Conservation (phyloP, 2,888 invertebrate genomes). For the Elmis aenea region DNA sequence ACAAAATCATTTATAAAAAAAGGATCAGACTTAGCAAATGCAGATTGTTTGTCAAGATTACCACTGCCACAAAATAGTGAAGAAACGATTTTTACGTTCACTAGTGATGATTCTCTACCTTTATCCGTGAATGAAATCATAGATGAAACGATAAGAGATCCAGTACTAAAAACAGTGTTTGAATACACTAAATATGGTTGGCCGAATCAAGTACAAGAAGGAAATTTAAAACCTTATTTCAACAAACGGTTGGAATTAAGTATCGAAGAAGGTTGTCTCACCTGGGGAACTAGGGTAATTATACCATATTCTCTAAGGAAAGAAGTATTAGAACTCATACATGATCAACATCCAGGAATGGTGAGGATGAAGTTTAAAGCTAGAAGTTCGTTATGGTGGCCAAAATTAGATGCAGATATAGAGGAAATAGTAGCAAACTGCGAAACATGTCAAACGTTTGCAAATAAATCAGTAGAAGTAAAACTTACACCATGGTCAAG, state of each 20-base stretch:
- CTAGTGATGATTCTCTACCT: too few relatives aligned
- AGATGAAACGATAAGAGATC: too few relatives aligned
- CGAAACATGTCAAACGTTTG: conserved; percentile 4
- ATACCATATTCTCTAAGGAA: conserved; percentile 6
- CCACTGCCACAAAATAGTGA: too few relatives aligned
- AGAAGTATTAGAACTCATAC: conserved; percentile 2
- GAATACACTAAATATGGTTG: too few relatives aligned
- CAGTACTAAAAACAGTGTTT: too few relatives aligned
- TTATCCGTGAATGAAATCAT: too few relatives aligned
- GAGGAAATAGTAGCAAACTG: conserved; percentile 7
- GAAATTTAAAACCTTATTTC: conserved; percentile 3
- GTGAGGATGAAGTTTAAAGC: conserved; percentile 7
- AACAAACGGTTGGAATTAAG: conserved; percentile 7
- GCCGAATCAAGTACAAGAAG: background rate
- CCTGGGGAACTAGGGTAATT: conserved; percentile 5
- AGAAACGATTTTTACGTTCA: too few relatives aligned
- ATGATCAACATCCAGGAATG: conserved; percentile 9
- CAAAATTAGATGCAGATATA: conserved; percentile 4
- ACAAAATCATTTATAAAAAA: conserved; percentile 6
- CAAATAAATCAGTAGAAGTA: background rate
- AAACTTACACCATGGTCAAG: conserved; percentile 2
- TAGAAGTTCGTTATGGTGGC: conserved; percentile 3
- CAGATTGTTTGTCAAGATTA: conserved; percentile 13
- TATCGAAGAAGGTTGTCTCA: conserved; percentile 3
- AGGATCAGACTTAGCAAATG: conserved; percentile 1